These are phyloP conservation scores for Diadema setosum DNA, from an alignment of 35 echinoderm and acorn worm genomes.

Conservation along the genomic window DNA sequence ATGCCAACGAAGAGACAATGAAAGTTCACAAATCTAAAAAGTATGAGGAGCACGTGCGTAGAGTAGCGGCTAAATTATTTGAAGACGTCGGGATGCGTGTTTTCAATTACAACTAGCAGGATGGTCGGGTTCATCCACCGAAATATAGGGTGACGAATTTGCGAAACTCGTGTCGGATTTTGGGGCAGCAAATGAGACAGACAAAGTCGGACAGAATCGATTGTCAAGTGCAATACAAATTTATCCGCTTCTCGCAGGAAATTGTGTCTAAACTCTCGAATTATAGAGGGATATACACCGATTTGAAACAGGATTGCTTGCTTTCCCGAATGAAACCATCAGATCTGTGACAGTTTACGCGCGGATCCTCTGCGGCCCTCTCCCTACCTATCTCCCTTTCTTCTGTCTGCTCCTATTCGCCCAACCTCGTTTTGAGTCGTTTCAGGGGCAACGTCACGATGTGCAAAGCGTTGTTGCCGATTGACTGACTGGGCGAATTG, in stretches of 20 bases:
- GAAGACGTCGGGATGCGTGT: neutral
- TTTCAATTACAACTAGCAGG: neutral
- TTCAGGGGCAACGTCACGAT: no score
- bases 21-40: no score
- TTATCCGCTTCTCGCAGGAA: neutral
- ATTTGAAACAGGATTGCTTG: neutral
- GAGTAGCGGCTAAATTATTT: neutral
- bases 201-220: neutral
- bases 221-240: conserved; percentile 11
- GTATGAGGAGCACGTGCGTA: neutral
- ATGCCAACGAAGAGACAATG: no score
- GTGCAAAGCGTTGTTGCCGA: no score
- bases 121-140: neutral
- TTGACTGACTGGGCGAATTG: no score
- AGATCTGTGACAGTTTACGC: neutral
- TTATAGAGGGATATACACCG: neutral
- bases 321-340: neutral
- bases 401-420: neutral
- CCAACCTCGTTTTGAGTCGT: no score
- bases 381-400: neutral
- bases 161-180: neutral
- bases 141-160: neutral
- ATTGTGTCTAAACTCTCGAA: neutral
- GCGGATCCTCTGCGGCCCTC: neutral
- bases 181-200: neutral